Evolutionary conservation across 2,888 invertebrate genomes (phyloP), one percentile per base, ranked within the genome.

Genomic region (Resseliella maxima): DNA sequence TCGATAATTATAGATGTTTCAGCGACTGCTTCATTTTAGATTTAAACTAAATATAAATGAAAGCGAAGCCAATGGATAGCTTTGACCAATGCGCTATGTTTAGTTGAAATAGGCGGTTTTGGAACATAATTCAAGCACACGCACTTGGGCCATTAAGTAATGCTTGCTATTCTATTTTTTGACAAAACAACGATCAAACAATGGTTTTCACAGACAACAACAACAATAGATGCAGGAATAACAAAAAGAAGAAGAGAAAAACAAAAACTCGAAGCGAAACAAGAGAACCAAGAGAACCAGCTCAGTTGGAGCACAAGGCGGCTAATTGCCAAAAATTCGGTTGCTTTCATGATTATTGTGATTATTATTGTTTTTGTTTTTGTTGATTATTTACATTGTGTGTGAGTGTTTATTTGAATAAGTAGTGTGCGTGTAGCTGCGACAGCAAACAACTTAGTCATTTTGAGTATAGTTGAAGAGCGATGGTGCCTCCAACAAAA

Each of bases 71-170:
- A 72, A 12, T 72, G 0, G 3, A 5, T 31, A 35, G 31, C 31
- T 59, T 6, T 12, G 72, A 35, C 3, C 31, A 72, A 15, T 50
- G 27, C 31, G 31, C n/a, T 15, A 31, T 6, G 31, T 31, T 59
- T 59, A 3, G 59, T 24, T 59, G 24, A 59, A 2, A 72, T 31
- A 31, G 72, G 31, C 31, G 31, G 72, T 31, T 72, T 15, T 6
- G 31, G 31, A 31, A 72, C 15, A 31, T 2, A 15, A 72, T 31
- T 27, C 72, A 31, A 27, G 59, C 72, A 31, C 72, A 72, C 72
- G 72, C 72, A 72, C 35, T 72, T 72, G 31, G 72, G 31, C 72
- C 72, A 72, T 72, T 72, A 72, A 31, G 31, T 72, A 72, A 72
- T 72, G 12, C 15, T 72, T 2, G 10, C 15, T 15, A 59, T 72